Evolutionary conservation across 2,888 invertebrate genomes (phyloP).

Genomic region (Habrosyne pyritoides): DNA sequence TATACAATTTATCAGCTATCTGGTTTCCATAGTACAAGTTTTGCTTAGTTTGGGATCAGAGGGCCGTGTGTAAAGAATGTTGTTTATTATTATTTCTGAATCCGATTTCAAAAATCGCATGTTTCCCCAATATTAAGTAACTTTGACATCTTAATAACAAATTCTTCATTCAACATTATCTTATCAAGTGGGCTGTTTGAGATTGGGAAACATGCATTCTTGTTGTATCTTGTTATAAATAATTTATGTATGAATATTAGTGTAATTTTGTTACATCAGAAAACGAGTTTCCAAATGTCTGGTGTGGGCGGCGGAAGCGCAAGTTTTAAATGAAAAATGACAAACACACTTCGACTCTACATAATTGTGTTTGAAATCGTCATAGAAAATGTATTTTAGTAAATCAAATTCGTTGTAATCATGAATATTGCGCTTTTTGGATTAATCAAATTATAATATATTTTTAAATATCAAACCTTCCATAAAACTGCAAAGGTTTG

Average conservation of each 20-base stretch:
- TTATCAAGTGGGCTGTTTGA: not conserved
- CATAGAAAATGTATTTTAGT: not conserved
- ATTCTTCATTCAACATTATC: not conserved
- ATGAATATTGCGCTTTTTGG: not conserved
- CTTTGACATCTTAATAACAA: not conserved
- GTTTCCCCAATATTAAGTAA: not conserved
- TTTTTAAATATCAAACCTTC: no score
- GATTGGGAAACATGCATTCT: not conserved
- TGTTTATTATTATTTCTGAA: no score
- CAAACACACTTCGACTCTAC: slow-evolving; percentile 22
- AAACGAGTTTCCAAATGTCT: slow-evolving; percentile 15
- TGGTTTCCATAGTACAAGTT: no score
- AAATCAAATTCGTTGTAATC: not conserved
- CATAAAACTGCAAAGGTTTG: no score
- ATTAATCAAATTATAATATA: no score
- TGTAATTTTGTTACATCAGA: slow-evolving; percentile 5
- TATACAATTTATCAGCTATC: no score
- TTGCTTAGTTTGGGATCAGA: no score
- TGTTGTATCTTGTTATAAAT: not conserved
- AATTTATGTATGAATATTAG: slow-evolving; percentile 5
- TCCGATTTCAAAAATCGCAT: no score
- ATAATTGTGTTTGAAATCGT: slow-evolving; percentile 26
- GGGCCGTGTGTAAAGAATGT: no score
- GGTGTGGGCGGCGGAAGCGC: slow-evolving; percentile 41
- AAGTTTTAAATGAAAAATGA: slow-evolving; percentile 49